These are phyloP conservation scores for Microtus montanus DNA, from an alignment of 2,113 vertebrate genomes.

Conservation along the genomic window DNA sequence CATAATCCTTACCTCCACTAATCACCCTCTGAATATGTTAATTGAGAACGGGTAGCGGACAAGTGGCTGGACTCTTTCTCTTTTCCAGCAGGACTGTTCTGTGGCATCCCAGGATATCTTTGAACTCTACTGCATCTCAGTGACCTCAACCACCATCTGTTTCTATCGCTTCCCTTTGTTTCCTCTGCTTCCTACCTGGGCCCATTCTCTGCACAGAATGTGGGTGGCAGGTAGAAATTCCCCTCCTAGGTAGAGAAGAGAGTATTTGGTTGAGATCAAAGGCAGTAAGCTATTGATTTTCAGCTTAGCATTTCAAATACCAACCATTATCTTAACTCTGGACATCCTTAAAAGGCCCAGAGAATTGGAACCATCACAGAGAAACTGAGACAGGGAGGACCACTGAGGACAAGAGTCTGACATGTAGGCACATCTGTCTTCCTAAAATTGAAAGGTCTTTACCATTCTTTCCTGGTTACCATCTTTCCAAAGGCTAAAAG, in stretches of 20 bases:
- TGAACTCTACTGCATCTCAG: not conserved
- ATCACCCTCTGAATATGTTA: not conserved
- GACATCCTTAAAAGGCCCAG: not conserved
- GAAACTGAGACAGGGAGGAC: not conserved
- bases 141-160: conserved; percentile 16
- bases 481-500: conserved; percentile 33
- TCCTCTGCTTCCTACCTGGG: not conserved
- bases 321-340: not conserved
- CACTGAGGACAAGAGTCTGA: not conserved
- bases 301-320: not conserved
- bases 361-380: not conserved
- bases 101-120: not conserved
- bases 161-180: conserved; percentile 13
- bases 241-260: not conserved
- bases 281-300: conserved; percentile 14
- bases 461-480: conserved; percentile 28
- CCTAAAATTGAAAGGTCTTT: conserved; percentile 32
- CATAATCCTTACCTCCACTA: too few relatives aligned
- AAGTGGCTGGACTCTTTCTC: not conserved
- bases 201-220: not conserved
- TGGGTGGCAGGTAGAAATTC: not conserved
- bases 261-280: not conserved
- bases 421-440: not conserved
- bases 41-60: not conserved
- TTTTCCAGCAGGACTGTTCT: not conserved